Evolutionary conservation across 2,888 invertebrate genomes (phyloP), one percentile per base, ranked within the genome.

Genomic region (Pyrrhia umbra): DNA sequence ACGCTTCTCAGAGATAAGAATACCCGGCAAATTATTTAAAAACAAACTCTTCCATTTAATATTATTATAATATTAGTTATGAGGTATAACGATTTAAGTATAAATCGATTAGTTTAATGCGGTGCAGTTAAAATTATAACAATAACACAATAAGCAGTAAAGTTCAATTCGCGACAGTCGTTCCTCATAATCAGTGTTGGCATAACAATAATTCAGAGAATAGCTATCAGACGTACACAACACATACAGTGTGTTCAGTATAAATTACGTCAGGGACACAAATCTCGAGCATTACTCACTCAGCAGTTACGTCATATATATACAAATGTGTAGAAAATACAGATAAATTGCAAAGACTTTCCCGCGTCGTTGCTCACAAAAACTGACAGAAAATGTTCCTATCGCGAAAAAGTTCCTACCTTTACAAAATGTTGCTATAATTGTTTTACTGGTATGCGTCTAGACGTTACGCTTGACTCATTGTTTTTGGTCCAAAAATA

Each of bases 171-270:
- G 58, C 64, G 75, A 75, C 78, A 77, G 65, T 70, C 68, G 75
- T 80, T 76, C 52, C 37, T 78, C 73, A 61, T 79, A 77, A 84
- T 81, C 80, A 81, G 66, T 69, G 75, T 80, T 77, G 75, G 74
- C 71, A 76, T 71, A 77, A 80, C 78, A 80, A 75, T 73, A 77
- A 79, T 84, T 80, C 78, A 74, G 72, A 76, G 73, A 81, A 79
- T 74, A 63, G 66, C 73, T 80, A 70, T 74, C 78, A 69, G 57
- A 56, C 70, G 63, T 55, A 70, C 66, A 73, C 65, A 64, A 62
- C 63, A 60, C 60, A 68, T 45, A 46, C 15, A 50, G 47, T 66
- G 45, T 79, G 64, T 71, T 70, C 68, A 68, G 52, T 68, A 66
- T 76, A 78, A 69, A 73, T 74, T 73, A 76, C 75, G 79, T 73